Evolutionary conservation across 2,113 vertebrate genomes (phyloP), one percentile per base, ranked within the genome.

Genomic region (Dipodomys ordii): DNA sequence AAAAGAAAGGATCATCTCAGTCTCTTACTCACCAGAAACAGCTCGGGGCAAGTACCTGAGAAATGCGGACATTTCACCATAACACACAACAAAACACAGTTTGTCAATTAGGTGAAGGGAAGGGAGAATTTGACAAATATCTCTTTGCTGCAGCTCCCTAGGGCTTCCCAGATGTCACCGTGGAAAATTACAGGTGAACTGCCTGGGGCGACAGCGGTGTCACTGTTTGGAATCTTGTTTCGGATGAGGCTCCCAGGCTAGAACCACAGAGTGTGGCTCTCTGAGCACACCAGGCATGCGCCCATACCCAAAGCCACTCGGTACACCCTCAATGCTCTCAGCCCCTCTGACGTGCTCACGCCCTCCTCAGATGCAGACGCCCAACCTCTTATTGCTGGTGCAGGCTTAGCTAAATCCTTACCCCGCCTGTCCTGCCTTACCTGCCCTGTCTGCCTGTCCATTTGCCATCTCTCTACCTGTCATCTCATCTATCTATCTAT

Each of bases 1-100:
- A 39, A 39, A 39, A 39, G 39, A 39, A 39, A 39, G 39, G 60
- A 11, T 27, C 32, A 46, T 28, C 64, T 81, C 53, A 74, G 60
- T 67, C 83, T 91, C 60, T 60, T 12, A 44, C n/a, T 82, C 57
- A 39, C n/a, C 49, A 81, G 83, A 86, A 94, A 39, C 32, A 46
- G 71, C 46, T 67, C 32, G 28, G 57, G 49, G 25, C 28, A 77
- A 62, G 89, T 72, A 44, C 22, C 22, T 85, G 82, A 90, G 73
- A 94, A 82, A 82, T 28, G 74, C 11, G 22, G 68, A 39, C 69
- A 3, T 44, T 91, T 84, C 87, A 30, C 69, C 30, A 7, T 27
- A 32, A 87, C 15, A 71, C 22, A 76, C n/a, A 86, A 71, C 32
- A 35, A 73, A 76, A 32, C 13, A 39, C 30, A 44, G 0, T 3